Evolutionary conservation across 1,140 invertebrate genomes (phyloP), one percentile per base, ranked within the genome.

Genomic region (Uloborus diversus): DNA sequence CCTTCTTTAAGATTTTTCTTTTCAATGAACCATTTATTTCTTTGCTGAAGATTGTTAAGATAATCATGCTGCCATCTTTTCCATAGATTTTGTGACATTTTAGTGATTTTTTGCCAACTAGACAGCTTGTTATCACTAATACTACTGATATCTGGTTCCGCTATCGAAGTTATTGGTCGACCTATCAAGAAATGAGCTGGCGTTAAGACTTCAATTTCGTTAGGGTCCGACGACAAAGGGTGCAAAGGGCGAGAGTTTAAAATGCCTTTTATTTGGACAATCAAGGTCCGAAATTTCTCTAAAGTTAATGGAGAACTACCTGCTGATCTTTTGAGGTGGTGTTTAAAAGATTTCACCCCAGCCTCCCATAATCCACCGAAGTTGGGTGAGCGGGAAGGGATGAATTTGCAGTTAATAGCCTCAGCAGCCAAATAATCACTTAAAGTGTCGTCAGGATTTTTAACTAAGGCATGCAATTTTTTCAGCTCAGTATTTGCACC

Each of bases 151-250:
- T 80, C 17, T 57, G 64, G 76, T 42, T 85, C 82, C 4, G 83
- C 82, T 11, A 84, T 11, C 3, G 80, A 47, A 9, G 71, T 71
- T n/a, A 86, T 59, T 0, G 84, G 84, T 56, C 83, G 81, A 2
- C 86, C 86, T 13, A 86, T 84, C 5, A 87, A 65, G 68, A 87
- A 87, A 81, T 88, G 86, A 20, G 83, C 84, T 69, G 86, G 86
- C 13, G 86, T 69, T 64, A 85, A 42, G 7, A 42, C 32, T 35
- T 71, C 51, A 14, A 37, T 23, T 85, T 79, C 65, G 20, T 64
- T 23, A 7, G 56, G 27, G 53, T 81, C 61, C 17, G 62, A 28
- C 2, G 62, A 5, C 17, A 7, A 23, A 37, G 2, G 30, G 4
- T 7, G 14, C 5, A 81, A n/a, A 3, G 75, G 81, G 2, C 65